Base-by-base conservation (phyloP, 1,140 invertebrate species). In the Macrotrachela quadricornifera region DNA sequence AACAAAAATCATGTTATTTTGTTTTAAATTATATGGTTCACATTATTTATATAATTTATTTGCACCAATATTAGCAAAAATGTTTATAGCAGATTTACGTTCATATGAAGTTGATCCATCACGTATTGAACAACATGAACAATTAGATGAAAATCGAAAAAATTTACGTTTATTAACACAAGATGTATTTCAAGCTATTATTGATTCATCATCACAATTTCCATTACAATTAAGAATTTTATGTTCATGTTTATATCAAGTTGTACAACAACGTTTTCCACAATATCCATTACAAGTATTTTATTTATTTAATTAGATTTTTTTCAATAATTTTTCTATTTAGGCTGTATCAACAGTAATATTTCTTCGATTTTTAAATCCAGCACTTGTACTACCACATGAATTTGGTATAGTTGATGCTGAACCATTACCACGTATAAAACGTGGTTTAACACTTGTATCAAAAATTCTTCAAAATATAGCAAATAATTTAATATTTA, bases 401-500 rank as follows among this genome's bases (percentile, higher is more conserved):
- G 91, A 97, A 72, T 82, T 85, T 75, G 85, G 87, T 14, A 91
- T 97, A 56, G 80, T 94, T 0, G 79, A 79, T 51, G 79, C 82
- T 50, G 80, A 84, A 57, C 84, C 92, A 4, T 82, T 84, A 0
- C 71, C 74, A 0, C 76, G 79, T 40, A 68, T 72, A 51, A 92
- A 92, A 64, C 76, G 91, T 43, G 90, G 88, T 0, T 72, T 96
- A 1, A 95, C 92, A 80, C 71, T 95, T 0, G 88, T 95, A 81
- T 95, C 88, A 0, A 97, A 97, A 71, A 95, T 96, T 47, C 74
- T 97, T 43, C 91, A 97, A 71, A 95, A 94, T 66, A 95, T 95
- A 59, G 91, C 90, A 0, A 96, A 96, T 71, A 87, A 95, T 67
- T 83, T 96, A 3, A 83, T 92, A 63, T 95, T 95, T 69, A 88